Percentiles rank a stretch among this genome's conserved stretches.
Evolutionary conservation across 1,140 invertebrate species (phyloP).

Genomic region (Ips nitidus): DNA sequence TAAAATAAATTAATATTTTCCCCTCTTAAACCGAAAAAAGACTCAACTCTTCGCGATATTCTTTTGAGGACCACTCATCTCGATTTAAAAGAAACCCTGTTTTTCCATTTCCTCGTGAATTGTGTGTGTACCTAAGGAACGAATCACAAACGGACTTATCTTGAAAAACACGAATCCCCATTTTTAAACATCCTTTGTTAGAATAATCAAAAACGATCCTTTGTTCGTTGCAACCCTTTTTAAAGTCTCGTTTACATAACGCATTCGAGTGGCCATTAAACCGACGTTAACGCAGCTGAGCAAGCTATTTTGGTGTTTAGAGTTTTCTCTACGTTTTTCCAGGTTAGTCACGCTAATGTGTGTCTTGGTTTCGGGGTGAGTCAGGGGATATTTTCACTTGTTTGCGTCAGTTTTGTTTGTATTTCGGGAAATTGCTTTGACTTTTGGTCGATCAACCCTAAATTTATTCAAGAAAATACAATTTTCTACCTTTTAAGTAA

Average conservation of each 20-base stretch:
- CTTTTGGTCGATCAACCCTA: too few relatives aligned
- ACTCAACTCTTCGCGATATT: background rate
- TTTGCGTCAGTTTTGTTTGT: too few relatives aligned
- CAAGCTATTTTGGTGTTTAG: background rate
- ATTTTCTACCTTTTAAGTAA: too few relatives aligned
- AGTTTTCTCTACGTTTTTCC: too few relatives aligned
- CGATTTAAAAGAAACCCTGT: background rate
- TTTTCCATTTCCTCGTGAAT: background rate
- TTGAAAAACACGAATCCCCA: slow-evolving; percentile 1
- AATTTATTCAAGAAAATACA: too few relatives aligned
- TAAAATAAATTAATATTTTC: slow-evolving; percentile 1
- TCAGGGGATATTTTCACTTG: too few relatives aligned
- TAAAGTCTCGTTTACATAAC: slow-evolving; percentile 5
- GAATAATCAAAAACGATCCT: slow-evolving; percentile 7
- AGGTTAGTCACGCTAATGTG: too few relatives aligned
- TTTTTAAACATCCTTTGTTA: slow-evolving; percentile 13
- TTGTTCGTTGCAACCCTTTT: slow-evolving; percentile 7
- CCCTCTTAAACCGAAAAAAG: background rate
- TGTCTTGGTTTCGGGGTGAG: too few relatives aligned
- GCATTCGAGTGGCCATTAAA: slow-evolving; percentile 12
- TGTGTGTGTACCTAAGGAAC: background rate
- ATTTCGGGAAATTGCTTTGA: too few relatives aligned
- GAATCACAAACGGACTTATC: slow-evolving; percentile 8
- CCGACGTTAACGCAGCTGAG: slow-evolving; percentile 7
- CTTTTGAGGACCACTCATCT: background rate